Conservation (phyloP, 2,113 vertebrate genomes). For the Epinephelus lanceolatus region DNA sequence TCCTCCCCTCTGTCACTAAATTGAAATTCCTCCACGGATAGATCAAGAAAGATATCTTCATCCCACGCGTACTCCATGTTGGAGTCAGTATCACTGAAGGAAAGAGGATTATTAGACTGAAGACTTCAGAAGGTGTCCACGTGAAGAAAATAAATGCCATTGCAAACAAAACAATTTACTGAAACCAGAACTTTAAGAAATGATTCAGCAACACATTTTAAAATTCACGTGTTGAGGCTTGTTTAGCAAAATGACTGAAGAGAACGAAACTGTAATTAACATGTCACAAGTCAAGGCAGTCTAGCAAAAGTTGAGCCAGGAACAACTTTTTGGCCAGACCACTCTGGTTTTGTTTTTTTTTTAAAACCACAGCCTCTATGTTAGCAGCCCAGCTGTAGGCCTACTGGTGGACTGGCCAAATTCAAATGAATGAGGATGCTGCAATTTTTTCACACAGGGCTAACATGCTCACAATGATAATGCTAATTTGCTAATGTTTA, state of each 20-base stretch:
- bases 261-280: neutral
- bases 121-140: neutral
- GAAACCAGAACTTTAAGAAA: neutral
- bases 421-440: too few species aligned
- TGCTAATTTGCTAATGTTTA: too few species aligned
- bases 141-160: neutral
- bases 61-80: conserved; percentile 45
- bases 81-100: neutral
- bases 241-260: neutral
- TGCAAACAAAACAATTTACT: neutral
- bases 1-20: neutral
- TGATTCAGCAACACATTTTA: neutral
- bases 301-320: too few species aligned
- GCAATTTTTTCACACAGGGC: too few species aligned
- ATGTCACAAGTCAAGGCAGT: too few species aligned
- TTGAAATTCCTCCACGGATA: fast-evolving
- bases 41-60: conserved; percentile 60
- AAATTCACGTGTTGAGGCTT: too few species aligned
- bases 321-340: too few species aligned
- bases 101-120: fast-evolving
- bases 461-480: too few species aligned
- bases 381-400: too few species aligned
- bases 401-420: too few species aligned
- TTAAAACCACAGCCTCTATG: too few species aligned
- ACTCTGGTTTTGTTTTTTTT: too few species aligned